Evolutionary conservation across 2,888 invertebrate species (phyloP), one percentile per base, ranked within the genome.

Genomic region (Meloe dianella): DNA sequence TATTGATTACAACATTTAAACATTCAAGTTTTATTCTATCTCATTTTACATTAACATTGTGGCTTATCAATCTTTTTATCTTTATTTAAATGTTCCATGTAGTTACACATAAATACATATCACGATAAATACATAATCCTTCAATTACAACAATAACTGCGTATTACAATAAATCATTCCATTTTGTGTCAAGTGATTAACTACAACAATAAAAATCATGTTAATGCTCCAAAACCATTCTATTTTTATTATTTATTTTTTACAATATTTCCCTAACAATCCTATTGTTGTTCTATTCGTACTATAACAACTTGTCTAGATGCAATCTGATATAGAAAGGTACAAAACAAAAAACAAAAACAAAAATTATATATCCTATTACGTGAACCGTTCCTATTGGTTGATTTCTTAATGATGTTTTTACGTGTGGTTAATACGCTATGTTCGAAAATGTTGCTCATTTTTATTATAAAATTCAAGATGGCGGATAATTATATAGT

Each of bases 401-500:
- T 73, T 78, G 81, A 73, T 75, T 80, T 76, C 80, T 79, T 84
- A 84, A 84, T 83, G 83, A 83, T 78, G 80, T 82, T 84, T 84
- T 84, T 82, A 84, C 84, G 84, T 84, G 84, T 81, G 81, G 79
- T 79, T 81, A 80, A 80, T 80, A 77, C 78, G 72, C 77, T 75
- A 76, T 74, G 78, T 74, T 76, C 75, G 78, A 78, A 82, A 82
- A 47, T 47, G 47, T 47, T 79, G 81, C 76, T 80, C 82, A 83
- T 83, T 83, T 83, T 83, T 83, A 83, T 82, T 82, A 83, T 80
- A 80, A 81, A 80, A 82, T 82, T 79, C 83, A 83, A 82, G 74
- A 83, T 83, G 83, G 83, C 80, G 80, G 75, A 75, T 81, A 81
- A 80, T 81, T 78, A 79, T 74, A 76, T 72, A 60, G 72, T 66